Base-by-base conservation (phyloP, 2,797 vertebrate genomes). In the Urosaurus nigricauda region DNA sequence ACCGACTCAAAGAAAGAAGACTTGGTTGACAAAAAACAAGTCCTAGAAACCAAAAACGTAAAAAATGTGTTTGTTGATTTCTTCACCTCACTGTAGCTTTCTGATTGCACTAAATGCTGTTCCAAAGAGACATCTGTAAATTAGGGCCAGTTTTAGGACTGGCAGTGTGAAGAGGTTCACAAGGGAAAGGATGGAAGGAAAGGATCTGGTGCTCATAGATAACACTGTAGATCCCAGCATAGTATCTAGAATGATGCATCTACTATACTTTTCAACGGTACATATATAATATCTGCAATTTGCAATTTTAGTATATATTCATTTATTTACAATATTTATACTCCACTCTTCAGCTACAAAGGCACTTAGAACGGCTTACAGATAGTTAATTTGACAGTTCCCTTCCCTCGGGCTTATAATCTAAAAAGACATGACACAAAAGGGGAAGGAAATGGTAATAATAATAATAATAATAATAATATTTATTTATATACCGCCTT, bases 171-270 rank as follows among this genome's bases (percentile, higher is more conserved):
- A 1, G 0, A 24, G 47, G 8, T 51, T 37, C 6, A 5, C n/a
- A 53, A 73, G n/a, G 47, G 21, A 8, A n/a, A 37, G 3, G 6
- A 43, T 24, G 3, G 13, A 68, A 68, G 4, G 12, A 37, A 63
- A 63, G 32, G 9, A 11, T 58, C 7, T 17, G 58, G 60, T 47
- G 60, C 40, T 65, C n/a, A 29, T 77, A 77, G 13, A 26, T 32
- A 84, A 56, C 9, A 70, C 3, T n/a, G 8, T 83, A 40, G 58
- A 47, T 83, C 5, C 12, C 26, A 83, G 40, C 16, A 68, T 13
- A 68, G 26, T 71, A 84, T 84, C n/a, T 84, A n/a, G n/a, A 19
- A 51, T 73, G 17, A 84, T 84, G 43, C 80, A 65, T 24, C 60
- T 40, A 40, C 14, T 14, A 24, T 37, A 24, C 11, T 60, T 24